phyloP scores from a whole-genome alignment of 2,797 vertebrate species.

The Schizopygopsis pylzovi region DNA sequence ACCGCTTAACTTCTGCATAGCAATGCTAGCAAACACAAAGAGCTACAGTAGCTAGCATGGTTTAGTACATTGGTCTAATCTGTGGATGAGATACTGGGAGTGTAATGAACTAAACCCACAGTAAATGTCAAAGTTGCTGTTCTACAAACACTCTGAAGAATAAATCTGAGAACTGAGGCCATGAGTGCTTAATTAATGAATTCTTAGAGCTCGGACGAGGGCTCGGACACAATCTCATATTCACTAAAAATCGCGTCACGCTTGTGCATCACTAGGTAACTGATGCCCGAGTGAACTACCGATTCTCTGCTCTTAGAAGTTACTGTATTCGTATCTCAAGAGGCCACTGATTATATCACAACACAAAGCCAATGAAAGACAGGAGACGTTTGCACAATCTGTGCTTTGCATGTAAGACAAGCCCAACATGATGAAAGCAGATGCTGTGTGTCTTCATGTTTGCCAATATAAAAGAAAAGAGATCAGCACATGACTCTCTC shows the following conservation, averaged over 20 bases:
- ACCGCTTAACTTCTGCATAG: not conserved
- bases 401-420: not conserved
- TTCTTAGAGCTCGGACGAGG: not conserved
- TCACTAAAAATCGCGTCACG: constrained; percentile 28
- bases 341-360: constrained; percentile 28
- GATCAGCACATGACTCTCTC: not conserved
- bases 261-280: constrained; percentile 53
- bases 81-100: no score
- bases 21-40: not conserved
- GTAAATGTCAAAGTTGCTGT: not conserved
- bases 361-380: constrained; percentile 28
- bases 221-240: constrained; percentile 5
- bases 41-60: not conserved
- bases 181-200: constrained; percentile 22
- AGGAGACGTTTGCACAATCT: not conserved
- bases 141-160: not conserved
- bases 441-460: not conserved
- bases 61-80: not conserved
- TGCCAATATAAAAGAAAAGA: constrained; percentile 11
- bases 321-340: constrained; percentile 26
- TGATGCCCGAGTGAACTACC: constrained; percentile 47
- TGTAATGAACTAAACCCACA: not conserved
- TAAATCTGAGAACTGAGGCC: not conserved
- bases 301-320: constrained; percentile 34
- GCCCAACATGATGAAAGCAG: constrained; percentile 23